Evolutionary conservation across 2,888 invertebrate species (phyloP), one percentile per base, ranked within the genome.

Genomic region (Chelonus formosanus): DNA sequence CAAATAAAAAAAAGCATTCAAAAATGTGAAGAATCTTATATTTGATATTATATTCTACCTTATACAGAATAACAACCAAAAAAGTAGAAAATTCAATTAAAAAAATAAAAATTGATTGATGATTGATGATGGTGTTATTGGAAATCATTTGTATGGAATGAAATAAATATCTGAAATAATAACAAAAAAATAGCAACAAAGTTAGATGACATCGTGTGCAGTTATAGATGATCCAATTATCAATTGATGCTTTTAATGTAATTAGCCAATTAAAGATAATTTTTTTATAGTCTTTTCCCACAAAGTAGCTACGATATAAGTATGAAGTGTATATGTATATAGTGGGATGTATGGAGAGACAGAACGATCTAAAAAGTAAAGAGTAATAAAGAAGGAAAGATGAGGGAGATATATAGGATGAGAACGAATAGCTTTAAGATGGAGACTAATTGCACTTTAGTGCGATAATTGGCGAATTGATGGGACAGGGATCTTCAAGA

Each of bases 381-480:
- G 40, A 5, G 40, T 40, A 20, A 20, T 20, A 40, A 40, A 40
- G 40, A 4, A 6, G 40, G 3, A 6, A 40, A 40, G 40, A 40
- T 40, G 40, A 40, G 40, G 40, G 6, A 40, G 40, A 40, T 40
- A 40, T 40, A 40, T 40, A 6, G 6, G 40, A 40, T 6, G 40
- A 40, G 40, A 40, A 40, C 40, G 40, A 40, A 40, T 40, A 40
- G 40, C 40, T 40, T 40, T 40, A 45, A 55, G 48, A 74, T 76
- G 75, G 76, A 70, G 73, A 72, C 73, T 77, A 81, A 81, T 81
- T 80, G 75, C 78, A 76, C 74, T 76, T 78, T 74, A 78, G 74
- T 78, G 72, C 75, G 78, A 79, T 80, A 81, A 82, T 81, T 81
- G 80, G 69, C 73, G 72, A 81, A 82, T 82, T 82, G 80, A 82